phyloP scores from a whole-genome alignment of 1,140 invertebrate species.

The Akabosia matsudoensis region DNA sequence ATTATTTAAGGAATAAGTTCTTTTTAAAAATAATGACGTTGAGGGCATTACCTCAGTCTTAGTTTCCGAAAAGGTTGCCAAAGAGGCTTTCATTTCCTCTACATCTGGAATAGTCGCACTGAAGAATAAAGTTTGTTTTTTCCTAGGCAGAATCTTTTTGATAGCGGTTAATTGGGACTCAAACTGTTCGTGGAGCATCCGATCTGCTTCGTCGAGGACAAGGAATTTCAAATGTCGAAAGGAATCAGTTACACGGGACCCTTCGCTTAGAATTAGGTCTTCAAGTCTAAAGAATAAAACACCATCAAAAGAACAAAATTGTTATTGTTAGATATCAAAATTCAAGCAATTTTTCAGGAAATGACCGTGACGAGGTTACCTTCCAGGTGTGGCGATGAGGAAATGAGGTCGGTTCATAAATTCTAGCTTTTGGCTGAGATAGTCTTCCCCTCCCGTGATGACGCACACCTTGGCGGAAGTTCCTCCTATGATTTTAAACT shows the following conservation, averaged over 20 bases:
- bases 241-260: constrained; percentile 65
- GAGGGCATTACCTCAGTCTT: not conserved
- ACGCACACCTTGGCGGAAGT: constrained; percentile 75
- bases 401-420: constrained; percentile 85
- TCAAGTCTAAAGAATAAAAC: constrained; percentile 58
- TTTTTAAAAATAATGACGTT: too few species aligned
- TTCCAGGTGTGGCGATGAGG: constrained; percentile 88
- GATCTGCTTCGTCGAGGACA: constrained; percentile 90
- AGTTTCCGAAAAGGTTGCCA: not conserved
- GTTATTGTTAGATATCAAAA: too few species aligned
- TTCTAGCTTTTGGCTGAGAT: constrained; percentile 82
- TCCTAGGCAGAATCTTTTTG: constrained; percentile 71
- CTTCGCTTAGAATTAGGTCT: constrained; percentile 81
- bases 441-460: constrained; percentile 89
- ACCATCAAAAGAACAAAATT: too few species aligned
- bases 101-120: constrained; percentile 94
- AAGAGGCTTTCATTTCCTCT: not conserved
- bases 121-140: constrained; percentile 83
- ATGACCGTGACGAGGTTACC: constrained; percentile 49
- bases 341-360: not conserved
- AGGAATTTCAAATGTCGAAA: constrained; percentile 78
- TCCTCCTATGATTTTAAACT: constrained; percentile 84
- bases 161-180: constrained; percentile 78
- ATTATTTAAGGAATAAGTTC: too few species aligned
- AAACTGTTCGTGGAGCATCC: constrained; percentile 75